Percentiles rank a stretch among this genome's conserved stretches.
Evolutionary conservation across 2,888 invertebrate genomes (phyloP).

Genomic region (Andrena trimmerana): DNA sequence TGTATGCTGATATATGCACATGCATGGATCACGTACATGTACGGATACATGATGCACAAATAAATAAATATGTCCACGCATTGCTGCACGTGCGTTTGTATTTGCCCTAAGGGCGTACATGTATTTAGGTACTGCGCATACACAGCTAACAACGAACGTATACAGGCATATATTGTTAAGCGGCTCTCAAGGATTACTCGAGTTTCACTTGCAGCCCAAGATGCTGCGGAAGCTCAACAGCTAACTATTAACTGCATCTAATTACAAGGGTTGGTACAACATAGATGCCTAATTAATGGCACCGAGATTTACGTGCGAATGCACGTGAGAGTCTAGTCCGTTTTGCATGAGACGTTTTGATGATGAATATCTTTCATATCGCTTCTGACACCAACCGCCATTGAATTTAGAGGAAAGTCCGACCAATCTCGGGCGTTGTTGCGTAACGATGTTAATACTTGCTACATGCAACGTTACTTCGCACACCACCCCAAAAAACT

Average conservation of each 20-base stretch:
- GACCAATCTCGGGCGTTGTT: slow-evolving; percentile 11
- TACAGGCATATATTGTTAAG: slow-evolving; percentile 66
- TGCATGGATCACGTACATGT: slow-evolving; percentile 1
- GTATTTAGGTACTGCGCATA: slow-evolving; percentile 20
- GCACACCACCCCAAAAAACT: neutral
- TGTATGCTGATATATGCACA: slow-evolving; percentile 6
- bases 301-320: slow-evolving; percentile 82
- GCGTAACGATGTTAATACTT: neutral
- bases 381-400: slow-evolving; percentile 31
- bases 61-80: slow-evolving; percentile 19
- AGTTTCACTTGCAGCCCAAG: slow-evolving; percentile 80
- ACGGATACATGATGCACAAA: neutral
- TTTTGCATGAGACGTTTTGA: slow-evolving; percentile 79
- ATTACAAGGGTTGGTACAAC: slow-evolving; percentile 83
- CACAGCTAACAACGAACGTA: slow-evolving; percentile 45
- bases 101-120: neutral
- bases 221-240: slow-evolving; percentile 72
- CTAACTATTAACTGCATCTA: slow-evolving; percentile 84
- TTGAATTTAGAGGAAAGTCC: slow-evolving; percentile 27
- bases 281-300: slow-evolving; percentile 84
- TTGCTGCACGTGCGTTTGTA: neutral
- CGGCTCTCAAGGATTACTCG: slow-evolving; percentile 76
- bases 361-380: slow-evolving; percentile 75
- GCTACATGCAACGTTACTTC: neutral
- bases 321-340: slow-evolving; percentile 79